phyloP scores from a whole-genome alignment of 2,888 invertebrate genomes.

The Podotricha telesiphe region DNA sequence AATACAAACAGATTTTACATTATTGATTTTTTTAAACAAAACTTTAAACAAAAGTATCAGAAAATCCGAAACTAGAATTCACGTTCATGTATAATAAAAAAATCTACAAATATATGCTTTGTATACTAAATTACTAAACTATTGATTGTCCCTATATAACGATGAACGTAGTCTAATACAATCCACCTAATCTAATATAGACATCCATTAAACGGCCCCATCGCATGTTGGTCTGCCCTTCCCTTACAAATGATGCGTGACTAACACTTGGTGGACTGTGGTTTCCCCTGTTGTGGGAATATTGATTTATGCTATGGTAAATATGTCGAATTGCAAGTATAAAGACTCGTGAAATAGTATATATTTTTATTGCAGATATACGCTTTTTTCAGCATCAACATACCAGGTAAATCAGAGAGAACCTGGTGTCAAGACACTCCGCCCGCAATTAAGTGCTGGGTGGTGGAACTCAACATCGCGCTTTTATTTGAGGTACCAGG shows the following conservation, averaged over 20 bases:
- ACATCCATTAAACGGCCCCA: conserved; percentile 11
- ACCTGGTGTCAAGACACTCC: no score
- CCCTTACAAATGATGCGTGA: conserved; percentile 37
- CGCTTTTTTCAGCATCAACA: no score
- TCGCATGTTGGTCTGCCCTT: conserved; percentile 30
- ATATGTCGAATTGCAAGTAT: not conserved
- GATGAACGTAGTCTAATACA: not conserved
- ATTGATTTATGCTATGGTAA: conserved; percentile 20
- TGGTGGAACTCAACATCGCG: no score
- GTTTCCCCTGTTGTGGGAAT: conserved; percentile 34
- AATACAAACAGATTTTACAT: no score
- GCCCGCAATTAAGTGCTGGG: no score
- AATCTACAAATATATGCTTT: not conserved
- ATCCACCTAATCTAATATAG: conserved; percentile 8
- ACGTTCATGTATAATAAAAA: not conserved
- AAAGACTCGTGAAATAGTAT: no score
- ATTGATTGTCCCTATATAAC: not conserved
- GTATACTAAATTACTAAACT: not conserved
- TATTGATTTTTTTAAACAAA: no score
- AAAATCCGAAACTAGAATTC: no score
- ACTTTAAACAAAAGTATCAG: no score
- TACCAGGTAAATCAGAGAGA: no score
- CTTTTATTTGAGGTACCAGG: no score
- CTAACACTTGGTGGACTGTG: conserved; percentile 35
- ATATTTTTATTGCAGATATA: no score